phyloP scores from a whole-genome alignment of 1,140 invertebrate species.

The Leptoteleia sp. region DNA sequence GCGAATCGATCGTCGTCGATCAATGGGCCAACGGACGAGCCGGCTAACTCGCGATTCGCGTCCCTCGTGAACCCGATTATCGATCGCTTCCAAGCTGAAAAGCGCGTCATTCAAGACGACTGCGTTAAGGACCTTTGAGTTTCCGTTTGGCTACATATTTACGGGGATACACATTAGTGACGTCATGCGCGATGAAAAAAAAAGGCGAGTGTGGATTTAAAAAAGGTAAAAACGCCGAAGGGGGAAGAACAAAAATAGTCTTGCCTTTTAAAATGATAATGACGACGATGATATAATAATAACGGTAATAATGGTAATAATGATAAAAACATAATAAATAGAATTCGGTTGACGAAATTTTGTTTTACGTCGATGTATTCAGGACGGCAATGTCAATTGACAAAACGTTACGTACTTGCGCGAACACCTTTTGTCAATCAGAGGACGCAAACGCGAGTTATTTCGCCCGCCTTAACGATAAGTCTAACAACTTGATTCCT shows the following conservation, averaged over 20 bases:
- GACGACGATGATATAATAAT: no score
- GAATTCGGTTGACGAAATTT: no score
- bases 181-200: slow-evolving; percentile 42
- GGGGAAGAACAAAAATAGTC: neutral
- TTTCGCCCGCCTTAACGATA: no score
- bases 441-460: slow-evolving; percentile 58
- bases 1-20: slow-evolving; percentile 49
- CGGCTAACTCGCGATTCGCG: slow-evolving; percentile 58
- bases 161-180: slow-evolving; percentile 32
- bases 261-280: no score
- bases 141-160: slow-evolving; percentile 60
- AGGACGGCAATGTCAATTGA: slow-evolving; percentile 75
- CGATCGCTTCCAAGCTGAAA: slow-evolving; percentile 47
- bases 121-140: slow-evolving; percentile 57
- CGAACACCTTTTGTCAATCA: slow-evolving; percentile 44
- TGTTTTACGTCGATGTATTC: slow-evolving; percentile 74
- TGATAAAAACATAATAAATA: no score
- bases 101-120: slow-evolving; percentile 52
- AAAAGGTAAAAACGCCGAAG: neutral
- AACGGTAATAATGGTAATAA: no score
- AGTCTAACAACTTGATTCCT: no score
- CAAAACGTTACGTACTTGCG: slow-evolving; percentile 48
- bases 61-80: slow-evolving; percentile 55
- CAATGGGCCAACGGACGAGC: slow-evolving; percentile 56
- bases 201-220: slow-evolving; percentile 25